A percentile compares a stretch with the other conserved stretches of the same genome.
Conservation (phyloP, 2,888 invertebrate species). For the Drosophila cognata region DNA sequence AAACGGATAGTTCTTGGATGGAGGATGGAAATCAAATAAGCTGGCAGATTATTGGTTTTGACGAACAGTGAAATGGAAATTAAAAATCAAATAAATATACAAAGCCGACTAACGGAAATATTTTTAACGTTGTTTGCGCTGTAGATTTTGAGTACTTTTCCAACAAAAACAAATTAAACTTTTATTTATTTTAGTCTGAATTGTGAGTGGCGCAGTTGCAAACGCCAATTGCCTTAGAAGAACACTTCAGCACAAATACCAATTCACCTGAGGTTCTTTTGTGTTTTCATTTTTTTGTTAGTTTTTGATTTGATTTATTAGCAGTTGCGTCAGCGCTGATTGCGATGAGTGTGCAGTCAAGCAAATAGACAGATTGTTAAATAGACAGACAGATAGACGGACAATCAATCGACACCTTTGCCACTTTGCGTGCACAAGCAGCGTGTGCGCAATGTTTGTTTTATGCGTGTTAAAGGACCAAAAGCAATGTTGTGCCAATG, state of each 20-base stretch:
- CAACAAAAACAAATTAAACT: conserved; percentile 31
- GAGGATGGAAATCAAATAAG: conserved; percentile 44
- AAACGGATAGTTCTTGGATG: conserved; percentile 16
- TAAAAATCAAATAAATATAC: conserved; percentile 66
- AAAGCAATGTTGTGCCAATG: neutral
- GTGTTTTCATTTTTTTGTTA: conserved; percentile 52
- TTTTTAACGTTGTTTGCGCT: conserved; percentile 43
- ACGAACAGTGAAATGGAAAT: conserved; percentile 41
- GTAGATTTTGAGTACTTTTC: conserved; percentile 70
- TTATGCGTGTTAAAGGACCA: conserved; percentile 11
- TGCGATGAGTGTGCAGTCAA: conserved; percentile 24
- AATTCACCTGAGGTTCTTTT: conserved; percentile 22
- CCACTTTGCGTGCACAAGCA: conserved; percentile 49
- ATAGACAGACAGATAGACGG: conserved; percentile 2
- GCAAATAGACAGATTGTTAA: conserved; percentile 21
- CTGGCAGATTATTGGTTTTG: conserved; percentile 42
- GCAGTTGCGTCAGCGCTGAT: conserved; percentile 58
- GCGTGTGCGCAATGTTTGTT: conserved; percentile 62
- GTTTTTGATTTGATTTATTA: conserved; percentile 71
- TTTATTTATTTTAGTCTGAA: conserved; percentile 42
- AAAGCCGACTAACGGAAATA: conserved; percentile 33
- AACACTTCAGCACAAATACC: conserved; percentile 8
- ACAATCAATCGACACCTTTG: conserved; percentile 57
- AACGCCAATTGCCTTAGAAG: conserved; percentile 35
- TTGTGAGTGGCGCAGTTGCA: conserved; percentile 25